phyloP scores from a whole-genome alignment of 2,888 invertebrate genomes.

The Chymomyza fuscimana region DNA sequence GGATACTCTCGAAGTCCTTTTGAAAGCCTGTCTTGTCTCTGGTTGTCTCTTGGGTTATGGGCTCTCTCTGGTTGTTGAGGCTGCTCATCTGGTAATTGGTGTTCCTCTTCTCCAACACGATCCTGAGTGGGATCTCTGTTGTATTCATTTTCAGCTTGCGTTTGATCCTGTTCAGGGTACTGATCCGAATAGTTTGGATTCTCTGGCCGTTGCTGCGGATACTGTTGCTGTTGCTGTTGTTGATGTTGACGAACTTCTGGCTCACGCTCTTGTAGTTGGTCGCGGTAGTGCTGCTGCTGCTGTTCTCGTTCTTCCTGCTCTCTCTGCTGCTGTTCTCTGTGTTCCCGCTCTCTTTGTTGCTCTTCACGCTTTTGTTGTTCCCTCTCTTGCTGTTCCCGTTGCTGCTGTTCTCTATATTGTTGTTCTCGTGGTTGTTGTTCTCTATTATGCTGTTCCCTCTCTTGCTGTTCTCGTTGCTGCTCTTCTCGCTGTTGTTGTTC shows the following conservation, averaged over 20 bases:
- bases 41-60: background rate
- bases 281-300: background rate
- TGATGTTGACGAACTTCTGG: conserved; percentile 15
- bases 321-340: too few species aligned
- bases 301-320: too few species aligned
- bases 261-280: conserved; percentile 13
- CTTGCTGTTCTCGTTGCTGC: conserved; percentile 15
- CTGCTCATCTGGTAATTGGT: background rate
- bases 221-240: conserved; percentile 27
- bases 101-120: background rate
- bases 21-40: background rate
- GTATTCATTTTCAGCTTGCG: conserved; percentile 11
- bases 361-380: background rate
- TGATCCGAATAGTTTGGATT: background rate
- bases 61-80: background rate
- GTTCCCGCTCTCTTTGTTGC: background rate
- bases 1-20: conserved; percentile 13
- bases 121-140: background rate
- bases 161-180: conserved; percentile 22
- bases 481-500: conserved; percentile 1
- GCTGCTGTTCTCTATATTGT: conserved; percentile 9
- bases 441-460: conserved; percentile 20
- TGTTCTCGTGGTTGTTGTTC: conserved; percentile 17
- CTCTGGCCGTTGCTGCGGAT: conserved; percentile 18
- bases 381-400: conserved; percentile 16